Evolutionary conservation across 1,140 invertebrate species (phyloP), one percentile per base, ranked within the genome.

Genomic region (Callitettix versicolor): DNA sequence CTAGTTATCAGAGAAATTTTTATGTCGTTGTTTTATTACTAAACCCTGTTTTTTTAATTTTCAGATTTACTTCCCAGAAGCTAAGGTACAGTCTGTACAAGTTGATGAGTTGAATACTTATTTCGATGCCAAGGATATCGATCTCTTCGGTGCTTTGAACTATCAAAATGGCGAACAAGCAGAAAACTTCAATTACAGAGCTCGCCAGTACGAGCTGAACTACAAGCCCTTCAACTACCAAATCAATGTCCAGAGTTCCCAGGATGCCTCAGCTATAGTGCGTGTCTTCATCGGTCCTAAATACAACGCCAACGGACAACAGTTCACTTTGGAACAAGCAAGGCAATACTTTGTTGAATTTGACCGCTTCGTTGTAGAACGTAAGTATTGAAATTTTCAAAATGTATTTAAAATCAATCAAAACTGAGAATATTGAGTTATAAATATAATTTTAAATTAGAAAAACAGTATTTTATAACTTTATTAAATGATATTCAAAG

Each of bases 251-350:
- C 75, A 73, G 55, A 76, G 75, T 57, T 75, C 81, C 0, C 74
- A 76, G 58, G 62, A 70, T 1, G 64, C 60, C 9, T 73, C 79
- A 44, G 79, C 72, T 1, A 67, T 74, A 34, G 68, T 86, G 26
- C 78, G 79, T 42, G 67, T 85, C 17, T 86, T 82, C 73, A 62
- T 86, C 33, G 84, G 80, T 38, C 84, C 84, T 2, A 84, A 82
- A 65, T 79, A 79, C 60, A 76, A 84, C 55, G 70, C 72, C 52
- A 68, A 78, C 55, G 75, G 74, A 12, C 71, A 74, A 40, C 44
- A 64, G 2, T 58, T 76, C 2, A 55, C 57, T 17, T 24, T 59
- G 14, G 50, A 60, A 21, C 59, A 63, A 44, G 53, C 53, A 9
- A 53, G 58, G 24, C 60, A 63, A 58, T 50, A 58, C 41, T 64